Conservation (phyloP, 2,113 vertebrate genomes). For the Drymodes brunneopygia region DNA sequence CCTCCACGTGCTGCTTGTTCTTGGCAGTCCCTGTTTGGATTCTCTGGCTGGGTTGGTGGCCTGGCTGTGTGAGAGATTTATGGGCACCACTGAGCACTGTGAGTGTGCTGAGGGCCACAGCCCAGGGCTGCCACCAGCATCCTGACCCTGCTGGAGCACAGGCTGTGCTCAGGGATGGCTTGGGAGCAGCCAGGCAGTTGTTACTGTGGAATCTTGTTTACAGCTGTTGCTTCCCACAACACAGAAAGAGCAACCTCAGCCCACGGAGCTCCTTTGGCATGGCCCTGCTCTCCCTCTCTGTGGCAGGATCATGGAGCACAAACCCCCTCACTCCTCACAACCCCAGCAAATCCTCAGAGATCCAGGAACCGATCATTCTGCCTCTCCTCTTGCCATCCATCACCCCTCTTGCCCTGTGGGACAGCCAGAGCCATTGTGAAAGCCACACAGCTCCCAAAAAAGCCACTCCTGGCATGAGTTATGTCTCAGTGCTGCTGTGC, state of each 20-base stretch:
- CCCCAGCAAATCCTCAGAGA: not conserved
- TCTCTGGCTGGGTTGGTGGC: not conserved
- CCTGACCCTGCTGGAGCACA: not conserved
- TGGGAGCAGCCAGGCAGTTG: not conserved
- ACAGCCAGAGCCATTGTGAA: constrained; percentile 66
- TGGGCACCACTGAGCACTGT: accelerated
- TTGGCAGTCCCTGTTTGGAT: not conserved
- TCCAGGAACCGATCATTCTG: not conserved
- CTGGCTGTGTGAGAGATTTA: not conserved
- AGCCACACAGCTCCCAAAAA: constrained; percentile 60
- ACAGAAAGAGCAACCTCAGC: not conserved
- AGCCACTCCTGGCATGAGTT: not conserved
- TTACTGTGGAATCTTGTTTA: not conserved
- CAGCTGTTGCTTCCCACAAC: not conserved
- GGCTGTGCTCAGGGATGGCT: not conserved
- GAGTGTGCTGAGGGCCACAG: not conserved
- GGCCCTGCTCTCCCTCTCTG: not conserved
- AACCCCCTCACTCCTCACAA: not conserved
- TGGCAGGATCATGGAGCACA: not conserved
- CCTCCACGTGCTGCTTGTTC: not conserved
- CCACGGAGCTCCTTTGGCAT: not conserved
- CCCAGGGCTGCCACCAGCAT: not conserved
- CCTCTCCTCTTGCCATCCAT: not conserved
- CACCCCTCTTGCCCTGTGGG: not conserved
- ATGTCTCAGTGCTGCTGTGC: constrained; percentile 43